Evolutionary conservation across 2,797 vertebrate species (phyloP).

Genomic region (Propithecus deckenii): DNA sequence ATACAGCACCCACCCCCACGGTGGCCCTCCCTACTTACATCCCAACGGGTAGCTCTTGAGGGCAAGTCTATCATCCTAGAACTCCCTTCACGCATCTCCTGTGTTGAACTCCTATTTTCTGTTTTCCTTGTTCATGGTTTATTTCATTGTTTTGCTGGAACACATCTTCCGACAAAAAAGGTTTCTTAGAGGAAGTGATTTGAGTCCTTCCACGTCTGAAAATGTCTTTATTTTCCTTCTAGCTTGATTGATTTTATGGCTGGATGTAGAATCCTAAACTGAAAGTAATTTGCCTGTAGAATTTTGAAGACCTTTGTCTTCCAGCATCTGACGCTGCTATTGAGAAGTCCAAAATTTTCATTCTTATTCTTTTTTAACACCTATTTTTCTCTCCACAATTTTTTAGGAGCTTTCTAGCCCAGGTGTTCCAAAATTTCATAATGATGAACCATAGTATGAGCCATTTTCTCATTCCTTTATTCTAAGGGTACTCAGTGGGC

Average conservation of each 20-base stretch:
- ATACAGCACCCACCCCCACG: background rate
- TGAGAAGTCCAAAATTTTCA: background rate
- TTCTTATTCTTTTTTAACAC: background rate
- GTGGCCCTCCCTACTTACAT: background rate
- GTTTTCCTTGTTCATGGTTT: background rate
- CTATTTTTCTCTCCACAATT: background rate
- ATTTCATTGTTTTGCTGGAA: background rate
- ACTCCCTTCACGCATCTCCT: background rate
- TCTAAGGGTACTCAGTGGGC: background rate
- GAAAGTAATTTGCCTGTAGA: background rate
- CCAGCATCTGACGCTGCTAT: background rate
- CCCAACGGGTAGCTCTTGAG: background rate
- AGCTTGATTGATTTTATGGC: background rate
- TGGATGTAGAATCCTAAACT: background rate
- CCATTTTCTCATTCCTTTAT: background rate
- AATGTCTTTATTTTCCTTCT: background rate
- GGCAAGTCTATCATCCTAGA: background rate
- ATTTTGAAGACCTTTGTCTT: background rate
- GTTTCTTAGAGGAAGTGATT: background rate
- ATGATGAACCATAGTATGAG: background rate
- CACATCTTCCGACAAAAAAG: background rate
- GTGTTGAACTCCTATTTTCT: background rate
- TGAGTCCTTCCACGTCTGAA: background rate
- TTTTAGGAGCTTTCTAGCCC: background rate
- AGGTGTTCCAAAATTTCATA: background rate